These are phyloP conservation scores for Myrmecophaga tridactyla DNA, from an alignment of 2,113 vertebrate species.

Conservation along the genomic window DNA sequence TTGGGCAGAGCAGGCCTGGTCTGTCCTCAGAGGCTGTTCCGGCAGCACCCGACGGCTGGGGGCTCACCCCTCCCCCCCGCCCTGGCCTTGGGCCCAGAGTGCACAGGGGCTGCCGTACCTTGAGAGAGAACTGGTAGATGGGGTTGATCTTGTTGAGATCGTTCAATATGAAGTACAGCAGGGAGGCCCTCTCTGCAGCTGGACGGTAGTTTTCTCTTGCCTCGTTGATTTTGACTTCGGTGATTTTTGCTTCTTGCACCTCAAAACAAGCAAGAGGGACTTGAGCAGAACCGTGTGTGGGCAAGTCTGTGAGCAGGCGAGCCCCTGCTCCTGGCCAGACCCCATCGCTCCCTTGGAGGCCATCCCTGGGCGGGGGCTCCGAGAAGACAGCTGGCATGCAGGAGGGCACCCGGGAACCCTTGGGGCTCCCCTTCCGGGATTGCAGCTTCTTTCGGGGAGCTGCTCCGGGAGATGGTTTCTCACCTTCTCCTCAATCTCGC, in stretches of 20 bases:
- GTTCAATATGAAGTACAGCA: conserved; percentile 86
- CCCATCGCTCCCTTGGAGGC: neutral
- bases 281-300: neutral
- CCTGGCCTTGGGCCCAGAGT: fast-evolving
- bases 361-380: fast-evolving
- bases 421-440: fast-evolving
- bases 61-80: neutral
- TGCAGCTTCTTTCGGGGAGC: fast-evolving
- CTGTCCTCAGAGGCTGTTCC: neutral
- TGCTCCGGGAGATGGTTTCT: fast-evolving
- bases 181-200: conserved; percentile 74
- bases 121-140: conserved; percentile 87
- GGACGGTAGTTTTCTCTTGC: conserved; percentile 83
- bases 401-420: fast-evolving
- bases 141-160: conserved; percentile 87
- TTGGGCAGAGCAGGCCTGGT: neutral
- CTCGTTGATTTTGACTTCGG: conserved; percentile 81
- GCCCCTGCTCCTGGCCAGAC: too few relatives aligned
- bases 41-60: neutral
- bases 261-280: neutral
- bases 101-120: conserved; percentile 60
- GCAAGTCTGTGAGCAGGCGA: fast-evolving
- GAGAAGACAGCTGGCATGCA: fast-evolving
- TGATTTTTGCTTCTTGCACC: conserved; percentile 84
- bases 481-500: conserved; percentile 84